Percentiles rank a stretch among this genome's conserved stretches.
These are phyloP conservation scores for Myotis myotis DNA, from an alignment of 2,797 vertebrate species.

Conservation along the genomic window DNA sequence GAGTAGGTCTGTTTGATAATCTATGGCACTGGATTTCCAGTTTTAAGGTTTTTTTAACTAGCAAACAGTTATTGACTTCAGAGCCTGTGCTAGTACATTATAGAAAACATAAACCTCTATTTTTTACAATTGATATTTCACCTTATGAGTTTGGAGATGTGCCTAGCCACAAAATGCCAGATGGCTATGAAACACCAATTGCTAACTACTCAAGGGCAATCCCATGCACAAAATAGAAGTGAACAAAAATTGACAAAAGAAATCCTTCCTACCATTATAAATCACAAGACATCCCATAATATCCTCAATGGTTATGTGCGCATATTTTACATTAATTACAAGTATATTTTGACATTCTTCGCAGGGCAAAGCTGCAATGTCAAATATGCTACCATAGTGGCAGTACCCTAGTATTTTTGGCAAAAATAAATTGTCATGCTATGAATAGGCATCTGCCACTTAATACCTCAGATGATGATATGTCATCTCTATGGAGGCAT, in stretches of 20 bases:
- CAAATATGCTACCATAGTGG: background rate
- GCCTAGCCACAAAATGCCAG: conserved; percentile 33
- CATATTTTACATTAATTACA: background rate
- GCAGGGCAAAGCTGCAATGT: background rate
- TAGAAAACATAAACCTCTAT: conserved; percentile 16
- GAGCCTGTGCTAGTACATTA: background rate
- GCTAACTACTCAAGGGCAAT: conserved; percentile 33
- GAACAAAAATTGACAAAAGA: conserved; percentile 27
- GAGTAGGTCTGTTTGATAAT: background rate
- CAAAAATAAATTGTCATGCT: background rate
- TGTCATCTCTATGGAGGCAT: background rate
- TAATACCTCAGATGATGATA: background rate
- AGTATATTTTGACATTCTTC: conserved; percentile 1
- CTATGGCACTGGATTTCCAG: background rate
- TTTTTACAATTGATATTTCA: conserved; percentile 32
- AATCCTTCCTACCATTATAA: background rate
- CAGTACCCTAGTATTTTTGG: background rate
- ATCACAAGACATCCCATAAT: background rate
- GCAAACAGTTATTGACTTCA: background rate
- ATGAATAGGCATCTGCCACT: background rate
- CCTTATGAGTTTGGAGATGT: conserved; percentile 13
- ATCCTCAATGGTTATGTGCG: background rate
- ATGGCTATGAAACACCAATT: background rate
- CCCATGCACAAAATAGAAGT: background rate
- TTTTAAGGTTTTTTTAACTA: background rate